Conservation (phyloP, 2,113 vertebrate genomes). For the Ranitomeya variabilis region DNA sequence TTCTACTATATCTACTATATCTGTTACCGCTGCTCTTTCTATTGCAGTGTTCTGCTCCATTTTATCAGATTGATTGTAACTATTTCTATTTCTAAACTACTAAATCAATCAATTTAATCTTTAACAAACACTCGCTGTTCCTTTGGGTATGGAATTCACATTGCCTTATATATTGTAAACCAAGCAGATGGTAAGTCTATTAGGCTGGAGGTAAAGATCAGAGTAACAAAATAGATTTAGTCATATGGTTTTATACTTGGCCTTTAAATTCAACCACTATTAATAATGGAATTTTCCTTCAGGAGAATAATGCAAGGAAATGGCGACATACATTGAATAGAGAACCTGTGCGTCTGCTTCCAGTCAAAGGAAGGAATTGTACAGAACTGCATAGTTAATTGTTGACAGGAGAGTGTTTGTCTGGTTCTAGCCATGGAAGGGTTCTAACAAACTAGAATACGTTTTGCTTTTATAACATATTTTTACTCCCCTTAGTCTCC, state of each 20-base stretch:
- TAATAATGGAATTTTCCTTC: constrained; percentile 11
- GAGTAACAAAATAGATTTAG: background rate
- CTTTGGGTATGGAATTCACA: background rate
- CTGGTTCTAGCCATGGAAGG: background rate
- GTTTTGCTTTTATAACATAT: background rate
- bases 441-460: background rate
- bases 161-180: background rate
- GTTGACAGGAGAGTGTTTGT: background rate
- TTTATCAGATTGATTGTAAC: background rate
- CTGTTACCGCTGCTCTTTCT: background rate
- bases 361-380: constrained; percentile 19
- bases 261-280: background rate
- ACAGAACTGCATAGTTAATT: background rate
- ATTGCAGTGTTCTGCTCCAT: background rate
- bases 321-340: background rate
- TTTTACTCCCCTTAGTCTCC: background rate
- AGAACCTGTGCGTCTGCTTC: constrained; percentile 5
- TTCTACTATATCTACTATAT: no score
- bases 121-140: background rate
- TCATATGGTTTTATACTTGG: constrained; percentile 24
- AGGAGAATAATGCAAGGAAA: constrained; percentile 34
- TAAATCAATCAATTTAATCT: background rate
- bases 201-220: background rate
- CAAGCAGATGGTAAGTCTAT: constrained; percentile 12
- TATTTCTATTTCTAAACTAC: background rate